A percentile compares a stretch with the other conserved stretches of the same genome.
These are phyloP conservation scores for Phorcus lineatus DNA, from an alignment of 2,888 invertebrate species.

Conservation along the genomic window DNA sequence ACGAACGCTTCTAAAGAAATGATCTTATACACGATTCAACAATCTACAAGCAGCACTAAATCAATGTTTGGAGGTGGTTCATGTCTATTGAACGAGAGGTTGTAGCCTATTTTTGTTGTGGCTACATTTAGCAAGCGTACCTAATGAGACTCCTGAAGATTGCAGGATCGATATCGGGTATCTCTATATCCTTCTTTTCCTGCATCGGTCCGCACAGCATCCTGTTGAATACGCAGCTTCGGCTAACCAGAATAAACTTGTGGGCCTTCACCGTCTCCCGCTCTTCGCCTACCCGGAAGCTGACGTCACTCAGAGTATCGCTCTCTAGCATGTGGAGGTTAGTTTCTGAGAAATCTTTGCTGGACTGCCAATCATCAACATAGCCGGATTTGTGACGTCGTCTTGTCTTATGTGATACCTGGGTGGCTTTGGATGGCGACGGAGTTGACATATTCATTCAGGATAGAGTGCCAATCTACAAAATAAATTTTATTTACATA, in stretches of 20 bases:
- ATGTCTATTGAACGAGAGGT: too few species aligned
- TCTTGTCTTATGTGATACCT: slow-evolving; percentile 9
- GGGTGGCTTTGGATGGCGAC: slow-evolving; percentile 5
- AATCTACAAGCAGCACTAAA: too few species aligned
- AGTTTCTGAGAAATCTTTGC: slow-evolving; percentile 36
- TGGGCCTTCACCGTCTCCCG: slow-evolving; percentile 39
- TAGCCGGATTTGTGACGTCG: slow-evolving; percentile 9
- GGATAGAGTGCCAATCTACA: too few species aligned
- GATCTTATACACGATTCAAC: too few species aligned
- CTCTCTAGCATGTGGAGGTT: slow-evolving; percentile 47
- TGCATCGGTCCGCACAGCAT: slow-evolving; percentile 50
- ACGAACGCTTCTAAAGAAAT: too few species aligned
- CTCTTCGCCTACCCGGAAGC: slow-evolving; percentile 47
- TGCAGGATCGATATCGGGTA: slow-evolving; percentile 40
- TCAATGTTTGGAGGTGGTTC: too few species aligned
- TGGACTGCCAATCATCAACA: slow-evolving; percentile 5
- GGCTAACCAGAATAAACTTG: slow-evolving; percentile 49
- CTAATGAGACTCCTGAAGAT: slow-evolving; percentile 45
- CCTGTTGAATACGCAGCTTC: slow-evolving; percentile 54
- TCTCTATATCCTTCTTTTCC: slow-evolving; percentile 33
- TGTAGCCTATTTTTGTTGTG: too few species aligned
- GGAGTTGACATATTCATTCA: not conserved
- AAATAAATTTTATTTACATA: too few species aligned
- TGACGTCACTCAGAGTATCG: slow-evolving; percentile 47
- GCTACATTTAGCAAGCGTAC: slow-evolving; percentile 28